These are phyloP conservation scores for Ardeotis arabs DNA, from an alignment of 2,113 vertebrate genomes.

Conservation along the genomic window DNA sequence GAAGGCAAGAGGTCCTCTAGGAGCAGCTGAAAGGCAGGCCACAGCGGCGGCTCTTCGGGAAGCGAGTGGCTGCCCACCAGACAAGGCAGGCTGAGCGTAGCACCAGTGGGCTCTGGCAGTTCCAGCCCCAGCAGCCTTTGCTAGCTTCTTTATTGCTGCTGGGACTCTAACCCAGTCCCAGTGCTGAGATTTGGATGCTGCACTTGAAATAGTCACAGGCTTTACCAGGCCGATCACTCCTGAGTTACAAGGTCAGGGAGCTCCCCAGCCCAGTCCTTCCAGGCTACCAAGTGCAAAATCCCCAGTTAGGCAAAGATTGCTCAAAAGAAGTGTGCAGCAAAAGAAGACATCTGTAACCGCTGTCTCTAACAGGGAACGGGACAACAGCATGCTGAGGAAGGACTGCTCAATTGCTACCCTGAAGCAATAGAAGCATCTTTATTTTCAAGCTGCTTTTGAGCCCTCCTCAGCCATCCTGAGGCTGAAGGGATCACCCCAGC, in stretches of 20 bases:
- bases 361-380: neutral
- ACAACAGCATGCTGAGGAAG: neutral
- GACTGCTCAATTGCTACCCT: neutral
- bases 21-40: neutral
- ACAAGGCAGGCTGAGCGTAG: neutral
- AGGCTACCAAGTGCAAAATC: neutral
- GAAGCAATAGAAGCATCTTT: neutral
- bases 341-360: neutral
- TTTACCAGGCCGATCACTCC: neutral
- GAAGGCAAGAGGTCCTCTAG: neutral
- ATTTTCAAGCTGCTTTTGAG: neutral
- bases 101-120: neutral
- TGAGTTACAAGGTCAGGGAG: neutral
- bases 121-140: neutral
- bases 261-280: neutral
- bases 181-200: neutral
- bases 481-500: neutral
- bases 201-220: neutral
- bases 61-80: neutral
- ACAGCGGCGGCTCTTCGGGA: fast-evolving
- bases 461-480: neutral
- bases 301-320: neutral
- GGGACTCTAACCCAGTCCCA: neutral
- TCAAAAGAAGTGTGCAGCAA: neutral
- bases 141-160: neutral